phyloP scores from a whole-genome alignment of 2,888 invertebrate genomes.

The Tetragonula carbonaria region DNA sequence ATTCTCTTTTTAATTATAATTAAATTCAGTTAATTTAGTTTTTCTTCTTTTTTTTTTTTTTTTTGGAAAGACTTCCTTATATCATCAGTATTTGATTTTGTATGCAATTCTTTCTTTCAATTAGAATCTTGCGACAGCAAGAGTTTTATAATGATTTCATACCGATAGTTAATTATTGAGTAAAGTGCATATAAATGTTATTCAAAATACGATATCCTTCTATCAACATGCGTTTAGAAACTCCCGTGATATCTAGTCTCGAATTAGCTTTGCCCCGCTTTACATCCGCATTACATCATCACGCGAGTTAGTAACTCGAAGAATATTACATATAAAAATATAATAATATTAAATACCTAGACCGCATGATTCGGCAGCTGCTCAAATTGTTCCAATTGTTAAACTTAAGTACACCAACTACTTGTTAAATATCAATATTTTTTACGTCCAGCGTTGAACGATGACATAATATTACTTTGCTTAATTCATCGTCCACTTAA shows the following conservation, averaged over 20 bases:
- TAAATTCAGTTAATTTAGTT: constrained; percentile 15
- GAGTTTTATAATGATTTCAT: constrained; percentile 17
- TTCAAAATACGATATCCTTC: constrained; percentile 77
- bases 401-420: constrained; percentile 55
- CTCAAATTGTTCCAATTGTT: constrained; percentile 31
- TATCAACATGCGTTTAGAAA: constrained; percentile 61
- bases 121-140: constrained; percentile 9
- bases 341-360: constrained; percentile 62
- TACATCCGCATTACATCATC: constrained; percentile 6
- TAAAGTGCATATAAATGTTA: constrained; percentile 77
- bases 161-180: constrained; percentile 20
- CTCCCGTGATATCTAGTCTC: constrained; percentile 19
- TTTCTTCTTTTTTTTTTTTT: background rate
- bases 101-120: constrained; percentile 9
- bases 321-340: constrained; percentile 73
- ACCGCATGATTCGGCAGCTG: constrained; percentile 37
- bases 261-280: constrained; percentile 27
- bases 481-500: constrained; percentile 8
- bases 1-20: constrained; percentile 28
- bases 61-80: constrained; percentile 12
- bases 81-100: constrained; percentile 3
- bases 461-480: background rate
- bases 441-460: constrained; percentile 38
- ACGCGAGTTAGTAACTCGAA: constrained; percentile 39
- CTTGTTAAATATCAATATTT: constrained; percentile 9